Conservation (phyloP, 2,113 vertebrate genomes). For the Coryphaenoides rupestris region DNA sequence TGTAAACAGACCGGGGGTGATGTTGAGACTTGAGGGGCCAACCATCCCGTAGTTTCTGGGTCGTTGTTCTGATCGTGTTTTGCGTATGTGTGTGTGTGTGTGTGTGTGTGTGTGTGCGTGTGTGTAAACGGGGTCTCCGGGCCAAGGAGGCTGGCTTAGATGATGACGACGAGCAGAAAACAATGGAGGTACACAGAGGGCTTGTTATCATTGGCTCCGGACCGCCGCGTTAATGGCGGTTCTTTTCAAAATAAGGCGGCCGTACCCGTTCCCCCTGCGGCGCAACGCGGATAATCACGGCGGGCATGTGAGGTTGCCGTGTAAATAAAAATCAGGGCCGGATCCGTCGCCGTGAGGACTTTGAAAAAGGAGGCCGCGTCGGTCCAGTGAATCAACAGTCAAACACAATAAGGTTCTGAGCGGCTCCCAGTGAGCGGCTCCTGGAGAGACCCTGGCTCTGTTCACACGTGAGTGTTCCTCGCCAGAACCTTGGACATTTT, state of each 20-base stretch:
- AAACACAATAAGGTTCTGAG: slow-evolving; percentile 30
- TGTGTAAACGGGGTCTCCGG: slow-evolving; percentile 20
- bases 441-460: slow-evolving; percentile 39
- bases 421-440: slow-evolving; percentile 18
- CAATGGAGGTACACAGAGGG: slow-evolving; percentile 31
- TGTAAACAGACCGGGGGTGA: slow-evolving; percentile 65
- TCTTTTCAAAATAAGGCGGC: slow-evolving; percentile 3
- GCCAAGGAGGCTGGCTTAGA: slow-evolving; percentile 48
- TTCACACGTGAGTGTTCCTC: slow-evolving; percentile 44
- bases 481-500: no score
- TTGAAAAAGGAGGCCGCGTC: slow-evolving; percentile 28
- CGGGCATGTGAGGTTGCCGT: slow-evolving; percentile 15
- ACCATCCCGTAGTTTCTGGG: slow-evolving; percentile 37
- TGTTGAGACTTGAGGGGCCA: slow-evolving; percentile 50
- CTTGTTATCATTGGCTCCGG: slow-evolving; percentile 35
- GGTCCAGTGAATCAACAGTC: slow-evolving; percentile 19
- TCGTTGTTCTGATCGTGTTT: no score
- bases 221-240: slow-evolving; percentile 27
- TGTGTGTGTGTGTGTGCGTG: slow-evolving; percentile 24
- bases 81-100: slow-evolving; percentile 26
- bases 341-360: slow-evolving; percentile 26
- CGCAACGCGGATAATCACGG: slow-evolving; percentile 54
- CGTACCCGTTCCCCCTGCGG: slow-evolving; percentile 5
- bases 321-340: slow-evolving; percentile 26
- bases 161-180: slow-evolving; percentile 56